phyloP scores from a whole-genome alignment of 2,113 vertebrate genomes.

The Macaca mulatta region DNA sequence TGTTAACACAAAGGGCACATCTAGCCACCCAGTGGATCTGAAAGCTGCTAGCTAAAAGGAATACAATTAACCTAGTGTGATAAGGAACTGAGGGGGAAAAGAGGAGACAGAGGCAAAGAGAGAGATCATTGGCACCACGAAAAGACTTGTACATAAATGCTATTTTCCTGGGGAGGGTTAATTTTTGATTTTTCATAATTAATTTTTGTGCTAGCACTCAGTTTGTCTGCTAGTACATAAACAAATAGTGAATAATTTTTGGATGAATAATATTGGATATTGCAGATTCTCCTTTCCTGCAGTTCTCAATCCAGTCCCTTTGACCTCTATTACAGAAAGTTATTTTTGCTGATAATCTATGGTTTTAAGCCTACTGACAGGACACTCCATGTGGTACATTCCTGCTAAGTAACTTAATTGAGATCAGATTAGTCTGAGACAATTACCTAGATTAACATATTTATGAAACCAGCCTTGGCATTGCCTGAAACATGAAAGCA shows the following conservation, averaged over 20 bases:
- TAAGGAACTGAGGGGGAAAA: neutral
- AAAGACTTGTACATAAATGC: neutral
- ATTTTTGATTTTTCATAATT: neutral
- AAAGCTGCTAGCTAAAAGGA: neutral
- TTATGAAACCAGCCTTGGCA: constrained; percentile 32
- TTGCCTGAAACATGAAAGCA: neutral
- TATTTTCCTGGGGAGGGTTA: neutral
- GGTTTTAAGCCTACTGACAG: neutral
- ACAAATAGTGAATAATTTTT: neutral
- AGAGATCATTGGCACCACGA: neutral
- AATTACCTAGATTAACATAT: constrained; percentile 48
- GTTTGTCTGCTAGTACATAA: neutral
- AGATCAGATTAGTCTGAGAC: constrained; percentile 37
- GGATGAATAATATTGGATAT: neutral
- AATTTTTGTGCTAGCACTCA: neutral
- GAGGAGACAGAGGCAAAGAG: neutral
- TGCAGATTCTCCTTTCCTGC: neutral
- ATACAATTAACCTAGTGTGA: neutral
- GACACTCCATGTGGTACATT: neutral
- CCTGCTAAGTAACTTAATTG: constrained; percentile 52
- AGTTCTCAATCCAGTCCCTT: neutral
- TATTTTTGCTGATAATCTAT: constrained; percentile 26
- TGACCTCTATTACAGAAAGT: constrained; percentile 23
- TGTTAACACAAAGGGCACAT: neutral
- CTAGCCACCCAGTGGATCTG: neutral